Percentiles rank a stretch among this genome's conserved stretches.
Evolutionary conservation across 2,113 vertebrate genomes (phyloP).

Genomic region (Mandrillus leucophaeus): DNA sequence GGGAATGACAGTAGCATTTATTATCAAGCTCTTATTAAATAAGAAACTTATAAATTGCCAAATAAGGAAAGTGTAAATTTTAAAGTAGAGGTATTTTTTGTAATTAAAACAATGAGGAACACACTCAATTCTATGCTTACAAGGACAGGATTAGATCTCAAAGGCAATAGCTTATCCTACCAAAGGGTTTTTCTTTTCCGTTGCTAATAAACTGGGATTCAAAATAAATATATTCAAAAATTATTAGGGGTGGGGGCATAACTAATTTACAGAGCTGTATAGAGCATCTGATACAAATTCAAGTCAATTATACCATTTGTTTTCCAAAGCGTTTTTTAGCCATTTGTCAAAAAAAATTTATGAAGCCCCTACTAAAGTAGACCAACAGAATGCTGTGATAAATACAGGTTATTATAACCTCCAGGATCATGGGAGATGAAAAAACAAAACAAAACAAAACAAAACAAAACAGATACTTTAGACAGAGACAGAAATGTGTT

Average conservation of each 20-base stretch:
- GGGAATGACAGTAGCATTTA: neutral
- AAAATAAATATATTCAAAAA: neutral
- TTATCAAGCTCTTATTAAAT: neutral
- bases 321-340: neutral
- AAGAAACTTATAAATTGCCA: neutral
- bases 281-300: neutral
- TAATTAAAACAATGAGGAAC: conserved; percentile 12
- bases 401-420: neutral
- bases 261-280: neutral
- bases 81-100: neutral
- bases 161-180: neutral
- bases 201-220: neutral
- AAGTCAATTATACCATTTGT: neutral
- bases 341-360: neutral
- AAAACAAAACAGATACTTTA: neutral
- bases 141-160: neutral
- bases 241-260: neutral
- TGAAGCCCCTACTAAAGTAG: neutral
- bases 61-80: neutral
- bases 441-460: neutral
- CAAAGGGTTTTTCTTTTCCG: neutral
- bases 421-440: neutral
- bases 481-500: neutral
- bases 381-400: neutral
- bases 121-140: neutral